Evolutionary conservation across 2,797 vertebrate genomes (phyloP).

Genomic region (Scarus forsteni): DNA sequence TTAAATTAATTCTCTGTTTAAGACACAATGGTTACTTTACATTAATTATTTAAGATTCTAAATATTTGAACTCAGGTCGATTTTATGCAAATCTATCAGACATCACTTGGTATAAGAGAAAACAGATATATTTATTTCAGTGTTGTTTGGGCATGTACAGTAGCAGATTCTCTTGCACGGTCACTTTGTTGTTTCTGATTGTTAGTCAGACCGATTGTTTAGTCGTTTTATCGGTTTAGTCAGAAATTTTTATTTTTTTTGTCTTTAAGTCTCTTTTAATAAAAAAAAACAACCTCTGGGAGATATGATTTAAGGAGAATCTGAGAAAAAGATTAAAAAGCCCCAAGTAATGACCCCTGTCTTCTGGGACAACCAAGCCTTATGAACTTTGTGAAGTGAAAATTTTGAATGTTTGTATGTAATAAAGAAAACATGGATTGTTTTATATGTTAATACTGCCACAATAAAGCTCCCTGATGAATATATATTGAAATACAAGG

Average conservation of each 20-base stretch:
- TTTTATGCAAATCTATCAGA: constrained; percentile 76
- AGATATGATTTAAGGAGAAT: constrained; percentile 82
- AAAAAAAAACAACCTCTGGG: constrained; percentile 86
- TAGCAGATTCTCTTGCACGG: constrained; percentile 84
- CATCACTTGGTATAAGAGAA: constrained; percentile 51
- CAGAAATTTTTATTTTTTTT: constrained; percentile 79
- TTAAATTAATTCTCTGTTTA: constrained; percentile 53
- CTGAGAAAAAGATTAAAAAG: constrained; percentile 72
- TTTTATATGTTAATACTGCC: constrained; percentile 98
- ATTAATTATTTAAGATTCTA: constrained; percentile 70
- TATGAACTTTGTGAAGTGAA: constrained; percentile 96
- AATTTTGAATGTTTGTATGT: constrained; percentile 96
- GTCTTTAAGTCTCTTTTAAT: constrained; percentile 85
- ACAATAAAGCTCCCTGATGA: constrained; percentile 90
- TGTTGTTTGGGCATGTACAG: constrained; percentile 79
- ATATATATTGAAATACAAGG: constrained; percentile 65
- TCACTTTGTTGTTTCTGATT: constrained; percentile 81
- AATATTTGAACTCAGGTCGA: constrained; percentile 81
- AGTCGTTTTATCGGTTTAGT: constrained; percentile 42
- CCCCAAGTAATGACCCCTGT: constrained; percentile 67
- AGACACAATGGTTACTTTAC: constrained; percentile 41
- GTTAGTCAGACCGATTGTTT: constrained; percentile 81
- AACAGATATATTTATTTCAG: constrained; percentile 57
- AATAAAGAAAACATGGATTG: constrained; percentile 88
- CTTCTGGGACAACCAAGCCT: constrained; percentile 92